Evolutionary conservation across 2,797 vertebrate genomes (phyloP), one percentile per base, ranked within the genome.

Genomic region (Aselliscus stoliczkanus): DNA sequence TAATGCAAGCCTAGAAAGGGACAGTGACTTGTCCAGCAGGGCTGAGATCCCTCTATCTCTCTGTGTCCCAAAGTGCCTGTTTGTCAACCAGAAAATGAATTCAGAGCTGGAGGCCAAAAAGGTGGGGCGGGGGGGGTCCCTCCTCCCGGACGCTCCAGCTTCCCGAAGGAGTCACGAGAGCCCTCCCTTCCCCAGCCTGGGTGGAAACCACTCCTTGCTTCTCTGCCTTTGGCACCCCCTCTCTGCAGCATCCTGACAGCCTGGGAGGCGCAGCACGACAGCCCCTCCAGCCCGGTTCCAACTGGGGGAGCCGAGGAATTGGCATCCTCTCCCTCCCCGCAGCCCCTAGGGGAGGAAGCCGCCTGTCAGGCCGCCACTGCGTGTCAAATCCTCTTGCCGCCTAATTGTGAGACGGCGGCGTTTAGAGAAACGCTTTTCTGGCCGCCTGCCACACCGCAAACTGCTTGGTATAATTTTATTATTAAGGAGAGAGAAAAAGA

Each of bases 381-480:
- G 97, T 95, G 97, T 98, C 98, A 98, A 98, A 97, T 94, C 96
- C 64, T 97, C 98, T 97, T 80, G 95, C 96, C 98, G 98, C 98
- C 98, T 98, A 98, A 98, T 98, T 98, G 98, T 96, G 97, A 98
- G 97, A 97, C 98, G 95, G 98, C 96, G 96, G 98, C 97, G 97
- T 98, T 98, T 98, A 98, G 98, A 98, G 98, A 97, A 98, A 97
- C 97, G 97, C 96, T 96, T 97, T 98, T 96, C 98, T 98, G 98
- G 98, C 98, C 23, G 94, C 81, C 96, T 98, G 98, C 98, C 98
- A 98, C 98, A 97, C 98, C 97, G 64, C 98, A 98, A 98, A 98
- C 97, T 96, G 98, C 98, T 97, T 97, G 67, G 75, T 97, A 97
- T 98, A 98, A 98, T 98, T 98, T 97, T 98, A 97, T 98, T 98